Evolutionary conservation across 2,797 vertebrate genomes (phyloP).

Genomic region (Cottoperca gobio): DNA sequence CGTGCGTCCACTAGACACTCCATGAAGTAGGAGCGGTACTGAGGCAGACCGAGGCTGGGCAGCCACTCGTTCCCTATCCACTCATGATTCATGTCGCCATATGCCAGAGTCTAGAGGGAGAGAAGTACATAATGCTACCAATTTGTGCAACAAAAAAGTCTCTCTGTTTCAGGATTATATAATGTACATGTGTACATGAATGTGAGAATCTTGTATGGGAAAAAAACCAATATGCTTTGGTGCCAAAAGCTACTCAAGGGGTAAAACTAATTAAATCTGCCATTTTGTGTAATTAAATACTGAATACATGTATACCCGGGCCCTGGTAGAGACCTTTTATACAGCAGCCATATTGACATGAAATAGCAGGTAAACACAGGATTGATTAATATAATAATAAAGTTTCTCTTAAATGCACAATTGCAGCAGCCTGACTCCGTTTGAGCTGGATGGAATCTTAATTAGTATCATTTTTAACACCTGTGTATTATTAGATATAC

Average conservation of each 20-base stretch:
- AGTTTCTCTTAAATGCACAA: not conserved
- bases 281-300: not conserved
- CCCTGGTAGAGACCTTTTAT: not conserved
- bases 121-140: conserved; percentile 9
- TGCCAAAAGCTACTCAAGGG: not conserved
- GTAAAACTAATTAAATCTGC: not conserved
- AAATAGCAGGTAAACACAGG: not conserved
- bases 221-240: not conserved
- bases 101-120: conserved; percentile 90
- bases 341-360: not conserved
- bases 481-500: not conserved
- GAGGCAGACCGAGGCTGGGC: conserved; percentile 95
- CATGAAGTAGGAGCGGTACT: conserved; percentile 99
- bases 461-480: not conserved
- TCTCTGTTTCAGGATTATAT: conserved; percentile 3
- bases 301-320: too few species aligned
- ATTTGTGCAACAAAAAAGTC: not conserved
- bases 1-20: conserved; percentile 98
- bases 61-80: conserved; percentile 99
- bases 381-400: not conserved
- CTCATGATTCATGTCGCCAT: conserved; percentile 99
- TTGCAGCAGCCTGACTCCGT: not conserved
- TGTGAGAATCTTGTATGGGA: not conserved
- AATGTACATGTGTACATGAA: not conserved
- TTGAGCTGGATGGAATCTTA: not conserved